Evolutionary conservation across 2,113 vertebrate species (phyloP), one percentile per base, ranked within the genome.

Genomic region (Pithys albifrons): DNA sequence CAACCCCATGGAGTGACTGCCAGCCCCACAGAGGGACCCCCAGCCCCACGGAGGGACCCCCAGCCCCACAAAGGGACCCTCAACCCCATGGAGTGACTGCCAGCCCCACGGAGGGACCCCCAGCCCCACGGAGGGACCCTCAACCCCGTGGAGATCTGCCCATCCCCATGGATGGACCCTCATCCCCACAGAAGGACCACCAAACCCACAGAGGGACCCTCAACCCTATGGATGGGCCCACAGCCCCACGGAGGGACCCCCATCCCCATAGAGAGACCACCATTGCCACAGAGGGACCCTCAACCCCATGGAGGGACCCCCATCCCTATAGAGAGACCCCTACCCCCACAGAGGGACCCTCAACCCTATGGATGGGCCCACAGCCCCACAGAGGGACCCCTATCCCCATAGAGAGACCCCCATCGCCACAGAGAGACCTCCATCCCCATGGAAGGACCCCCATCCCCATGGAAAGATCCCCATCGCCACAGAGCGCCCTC

Each of bases 131-230:
- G 12, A 41, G 7, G 39, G 2, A 48, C 4, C 8, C 28, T 5
- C 4, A 6, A 3, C 13, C 57, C 25, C 23, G 54, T 0, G 4
- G 18, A n/a, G 9, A n/a, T n/a, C n/a, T n/a, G n/a, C n/a, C n/a
- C n/a, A n/a, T n/a, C n/a, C 37, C 8, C 37, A 37, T 2, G 14
- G 48, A 64, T 8, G 10, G 7, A 52, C 10, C 12, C 37, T 17
- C 25, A 43, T 3, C 17, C 22, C 23, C 22, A 10, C 2, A 14
- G 45, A 7, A 25, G 14, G n/a, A 54, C 8, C 15, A 16, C 1
- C 6, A 35, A 11, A 1, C 14, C 4, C 24, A 19, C 5, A 4
- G 7, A 45, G 8, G 28, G 37, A 18, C 11, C 52, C 54, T 17
- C 41, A 35, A 15, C 24, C 54, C 18, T 10, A 46, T 8, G 7